Percentiles rank a stretch among this genome's conserved stretches.
Evolutionary conservation across 2,797 vertebrate genomes (phyloP).

Genomic region (Rhinogobio ventralis): DNA sequence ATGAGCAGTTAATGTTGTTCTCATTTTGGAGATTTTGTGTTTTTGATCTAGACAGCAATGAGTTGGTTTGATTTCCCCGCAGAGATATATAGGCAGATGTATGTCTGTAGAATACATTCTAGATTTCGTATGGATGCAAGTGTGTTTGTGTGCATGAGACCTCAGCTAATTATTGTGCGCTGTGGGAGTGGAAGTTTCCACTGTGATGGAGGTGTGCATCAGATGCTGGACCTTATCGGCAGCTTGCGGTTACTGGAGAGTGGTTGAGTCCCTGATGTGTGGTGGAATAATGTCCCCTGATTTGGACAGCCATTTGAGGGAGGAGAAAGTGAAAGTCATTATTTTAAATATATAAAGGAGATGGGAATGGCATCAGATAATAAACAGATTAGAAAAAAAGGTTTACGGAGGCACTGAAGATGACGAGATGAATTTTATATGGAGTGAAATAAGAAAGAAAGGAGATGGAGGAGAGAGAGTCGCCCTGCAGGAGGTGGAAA

Average conservation of each 20-base stretch:
- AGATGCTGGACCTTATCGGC: neutral
- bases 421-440: slow-evolving; percentile 13
- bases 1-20: neutral
- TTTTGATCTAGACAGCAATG: slow-evolving; percentile 15
- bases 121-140: slow-evolving; percentile 13
- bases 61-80: slow-evolving; percentile 10
- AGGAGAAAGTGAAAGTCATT: neutral
- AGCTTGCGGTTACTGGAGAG: slow-evolving; percentile 39
- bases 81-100: neutral
- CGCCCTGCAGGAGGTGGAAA: slow-evolving; percentile 28
- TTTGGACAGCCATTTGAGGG: slow-evolving; percentile 28
- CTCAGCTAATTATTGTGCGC: neutral
- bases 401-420: neutral
- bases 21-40: neutral
- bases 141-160: slow-evolving; percentile 1
- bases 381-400: slow-evolving; percentile 25
- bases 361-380: neutral
- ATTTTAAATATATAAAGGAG: slow-evolving; percentile 16
- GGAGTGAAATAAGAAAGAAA: slow-evolving; percentile 20
- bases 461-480: slow-evolving; percentile 19
- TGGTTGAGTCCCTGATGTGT: slow-evolving; percentile 26
- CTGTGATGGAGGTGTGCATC: neutral
- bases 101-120: slow-evolving; percentile 1
- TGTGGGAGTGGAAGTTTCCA: neutral
- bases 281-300: slow-evolving; percentile 42